phyloP scores from a whole-genome alignment of 2,797 vertebrate species.

The Sebastes matsubarae region DNA sequence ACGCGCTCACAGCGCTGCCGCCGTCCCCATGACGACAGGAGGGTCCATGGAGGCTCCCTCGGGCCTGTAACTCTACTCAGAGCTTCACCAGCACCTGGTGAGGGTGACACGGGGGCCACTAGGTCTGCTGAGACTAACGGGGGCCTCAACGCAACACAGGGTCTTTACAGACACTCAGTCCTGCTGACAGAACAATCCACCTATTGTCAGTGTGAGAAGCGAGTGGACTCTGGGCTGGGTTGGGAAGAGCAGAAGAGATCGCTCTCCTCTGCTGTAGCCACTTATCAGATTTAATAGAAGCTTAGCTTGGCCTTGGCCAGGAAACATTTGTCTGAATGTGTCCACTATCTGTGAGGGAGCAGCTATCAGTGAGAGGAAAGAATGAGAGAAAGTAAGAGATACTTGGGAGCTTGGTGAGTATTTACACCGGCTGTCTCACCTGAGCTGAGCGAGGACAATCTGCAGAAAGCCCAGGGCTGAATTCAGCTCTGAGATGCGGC shows the following conservation, averaged over 20 bases:
- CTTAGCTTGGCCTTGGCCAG: constrained; percentile 24
- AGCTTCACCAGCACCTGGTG: constrained; percentile 70
- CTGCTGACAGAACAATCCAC: constrained; percentile 63
- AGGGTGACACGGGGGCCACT: constrained; percentile 68
- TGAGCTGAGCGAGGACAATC: constrained; percentile 87
- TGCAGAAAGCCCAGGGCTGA: constrained; percentile 90
- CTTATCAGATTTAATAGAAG: constrained; percentile 56
- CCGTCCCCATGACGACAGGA: constrained; percentile 50
- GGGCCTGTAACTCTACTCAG: constrained; percentile 76
- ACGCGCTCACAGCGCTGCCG: constrained; percentile 18
- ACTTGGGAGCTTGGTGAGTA: background rate
- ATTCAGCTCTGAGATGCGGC: constrained; percentile 89
- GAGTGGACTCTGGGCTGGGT: constrained; percentile 35
- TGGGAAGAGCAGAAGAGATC: constrained; percentile 31
- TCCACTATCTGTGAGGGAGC: constrained; percentile 13
- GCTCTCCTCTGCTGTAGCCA: constrained; percentile 18
- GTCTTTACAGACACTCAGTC: constrained; percentile 52
- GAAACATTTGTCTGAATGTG: constrained; percentile 40
- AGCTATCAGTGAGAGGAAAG: constrained; percentile 12
- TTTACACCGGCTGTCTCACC: constrained; percentile 81
- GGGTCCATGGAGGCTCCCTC: constrained; percentile 56
- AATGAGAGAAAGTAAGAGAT: constrained; percentile 2
- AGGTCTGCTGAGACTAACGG: constrained; percentile 59
- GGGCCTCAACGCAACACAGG: constrained; percentile 57
- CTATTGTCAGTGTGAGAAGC: constrained; percentile 65